These are phyloP conservation scores for Leptinotarsa lineolata DNA, from an alignment of 1,140 invertebrate genomes.

Conservation along the genomic window DNA sequence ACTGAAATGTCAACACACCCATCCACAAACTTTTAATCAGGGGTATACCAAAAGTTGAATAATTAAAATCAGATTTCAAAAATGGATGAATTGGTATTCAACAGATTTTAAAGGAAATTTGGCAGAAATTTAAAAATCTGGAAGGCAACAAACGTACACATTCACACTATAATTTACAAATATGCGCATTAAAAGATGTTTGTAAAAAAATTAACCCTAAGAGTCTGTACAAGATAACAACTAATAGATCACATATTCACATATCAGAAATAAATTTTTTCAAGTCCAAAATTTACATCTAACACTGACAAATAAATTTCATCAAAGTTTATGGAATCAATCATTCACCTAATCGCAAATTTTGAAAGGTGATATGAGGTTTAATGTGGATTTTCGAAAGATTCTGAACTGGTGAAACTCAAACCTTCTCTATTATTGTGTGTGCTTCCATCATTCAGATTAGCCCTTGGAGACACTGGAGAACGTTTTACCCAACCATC, in stretches of 20 bases:
- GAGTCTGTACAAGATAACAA: conserved; percentile 23
- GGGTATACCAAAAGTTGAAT: not conserved
- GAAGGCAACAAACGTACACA: conserved; percentile 33
- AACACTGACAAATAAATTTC: conserved; percentile 8
- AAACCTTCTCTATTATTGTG: not conserved
- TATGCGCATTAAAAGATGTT: conserved; percentile 48
- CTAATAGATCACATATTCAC: conserved; percentile 38
- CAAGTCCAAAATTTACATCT: conserved; percentile 2
- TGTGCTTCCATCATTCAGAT: not conserved
- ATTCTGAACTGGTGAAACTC: not conserved
- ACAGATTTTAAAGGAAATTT: not conserved
- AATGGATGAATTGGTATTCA: too few relatives aligned
- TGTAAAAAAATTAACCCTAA: conserved; percentile 50
- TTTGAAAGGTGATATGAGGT: not conserved
- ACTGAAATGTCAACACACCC: too few relatives aligned
- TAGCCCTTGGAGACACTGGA: not conserved
- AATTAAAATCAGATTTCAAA: too few relatives aligned
- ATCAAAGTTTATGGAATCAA: not conserved
- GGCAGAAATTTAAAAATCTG: not conserved
- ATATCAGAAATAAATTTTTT: conserved; percentile 20
- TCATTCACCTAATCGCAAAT: not conserved
- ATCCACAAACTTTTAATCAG: not conserved
- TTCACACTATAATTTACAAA: conserved; percentile 51
- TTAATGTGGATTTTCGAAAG: not conserved
- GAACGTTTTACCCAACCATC: conserved; percentile 40